A percentile compares a stretch with the other conserved stretches of the same genome.
phyloP scores from a whole-genome alignment of 2,888 invertebrate genomes.

The Heliconius aoede region DNA sequence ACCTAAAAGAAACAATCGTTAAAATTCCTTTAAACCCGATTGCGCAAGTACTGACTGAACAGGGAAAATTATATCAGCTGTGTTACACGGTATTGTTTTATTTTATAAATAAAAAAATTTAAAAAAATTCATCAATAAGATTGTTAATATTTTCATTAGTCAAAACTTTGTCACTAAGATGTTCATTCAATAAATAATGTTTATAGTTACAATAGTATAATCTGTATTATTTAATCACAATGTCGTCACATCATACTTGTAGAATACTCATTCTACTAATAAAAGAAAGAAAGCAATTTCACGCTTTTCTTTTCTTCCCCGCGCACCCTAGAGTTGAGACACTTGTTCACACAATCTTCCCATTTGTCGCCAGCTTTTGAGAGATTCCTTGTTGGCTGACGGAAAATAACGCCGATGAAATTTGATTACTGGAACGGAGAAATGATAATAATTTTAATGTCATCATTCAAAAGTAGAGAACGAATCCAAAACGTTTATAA shows the following conservation, averaged over 20 bases:
- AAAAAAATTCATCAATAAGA: background rate
- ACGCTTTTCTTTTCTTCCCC: too few species aligned
- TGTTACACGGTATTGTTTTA: background rate
- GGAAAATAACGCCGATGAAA: background rate
- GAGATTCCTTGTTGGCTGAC: background rate
- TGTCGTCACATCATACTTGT: background rate
- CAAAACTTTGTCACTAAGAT: background rate
- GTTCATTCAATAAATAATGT: background rate
- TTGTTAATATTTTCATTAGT: background rate
- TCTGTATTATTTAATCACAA: too few species aligned
- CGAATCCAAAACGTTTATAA: background rate
- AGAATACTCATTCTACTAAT: background rate
- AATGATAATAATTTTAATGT: background rate
- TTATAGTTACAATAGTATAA: too few species aligned
- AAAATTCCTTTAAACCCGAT: background rate
- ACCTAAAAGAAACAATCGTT: conserved; percentile 10
- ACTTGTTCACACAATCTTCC: background rate
- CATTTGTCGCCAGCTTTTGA: background rate
- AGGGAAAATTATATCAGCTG: conserved; percentile 7
- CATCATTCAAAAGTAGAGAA: background rate
- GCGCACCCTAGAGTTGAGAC: background rate
- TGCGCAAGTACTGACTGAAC: background rate
- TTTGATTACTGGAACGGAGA: background rate
- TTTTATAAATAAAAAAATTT: background rate
- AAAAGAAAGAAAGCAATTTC: background rate